phyloP scores from a whole-genome alignment of 2,888 invertebrate species.

The Meta bourneti region DNA sequence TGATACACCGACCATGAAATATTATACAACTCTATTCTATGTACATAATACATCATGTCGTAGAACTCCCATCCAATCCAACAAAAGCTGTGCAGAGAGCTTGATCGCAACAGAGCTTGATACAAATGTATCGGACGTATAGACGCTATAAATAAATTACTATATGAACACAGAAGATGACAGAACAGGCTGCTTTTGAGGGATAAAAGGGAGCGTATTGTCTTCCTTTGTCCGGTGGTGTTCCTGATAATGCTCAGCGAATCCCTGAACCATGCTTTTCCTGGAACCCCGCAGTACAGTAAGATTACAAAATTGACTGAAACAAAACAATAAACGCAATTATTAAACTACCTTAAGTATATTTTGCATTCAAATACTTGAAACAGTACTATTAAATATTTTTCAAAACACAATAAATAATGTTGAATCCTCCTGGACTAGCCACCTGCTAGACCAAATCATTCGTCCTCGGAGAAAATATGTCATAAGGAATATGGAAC shows the following conservation, averaged over 20 bases:
- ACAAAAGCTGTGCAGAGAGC: conserved; percentile 14
- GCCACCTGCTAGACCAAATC: no score
- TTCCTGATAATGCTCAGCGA: conserved; percentile 57
- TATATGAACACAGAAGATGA: conserved; percentile 35
- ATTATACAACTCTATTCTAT: conserved; percentile 26
- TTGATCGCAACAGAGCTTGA: conserved; percentile 5
- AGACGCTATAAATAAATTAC: conserved; percentile 51
- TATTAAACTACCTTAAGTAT: neutral
- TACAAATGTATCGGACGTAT: conserved; percentile 10
- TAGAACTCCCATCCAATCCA: neutral
- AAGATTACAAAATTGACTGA: conserved; percentile 59
- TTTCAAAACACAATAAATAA: neutral
- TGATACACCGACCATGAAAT: neutral
- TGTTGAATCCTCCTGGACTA: neutral
- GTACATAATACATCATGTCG: conserved; percentile 19
- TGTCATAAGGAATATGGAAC: no score
- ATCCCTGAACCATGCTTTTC: conserved; percentile 66
- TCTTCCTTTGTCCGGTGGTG: conserved; percentile 8
- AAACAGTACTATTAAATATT: neutral
- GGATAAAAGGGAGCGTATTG: conserved; percentile 3
- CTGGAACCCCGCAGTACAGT: conserved; percentile 51
- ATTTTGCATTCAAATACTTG: neutral
- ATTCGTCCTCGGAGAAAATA: no score
- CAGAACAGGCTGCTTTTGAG: conserved; percentile 11
- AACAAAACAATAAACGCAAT: neutral